Percentiles rank a stretch among this genome's conserved stretches.
Evolutionary conservation across 2,113 vertebrate species (phyloP).

Genomic region (Gavia stellata): DNA sequence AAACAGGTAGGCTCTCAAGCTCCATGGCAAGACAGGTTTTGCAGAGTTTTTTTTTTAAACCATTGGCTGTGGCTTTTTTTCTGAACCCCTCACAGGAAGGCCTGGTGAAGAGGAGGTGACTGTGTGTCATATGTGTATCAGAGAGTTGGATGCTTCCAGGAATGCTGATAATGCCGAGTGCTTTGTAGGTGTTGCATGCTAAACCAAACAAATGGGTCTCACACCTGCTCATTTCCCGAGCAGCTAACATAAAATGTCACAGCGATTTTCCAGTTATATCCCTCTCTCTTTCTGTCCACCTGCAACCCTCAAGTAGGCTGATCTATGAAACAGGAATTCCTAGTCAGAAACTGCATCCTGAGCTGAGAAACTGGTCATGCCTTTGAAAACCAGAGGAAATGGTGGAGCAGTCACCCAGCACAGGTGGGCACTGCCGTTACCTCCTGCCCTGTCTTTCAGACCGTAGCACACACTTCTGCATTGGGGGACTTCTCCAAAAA

Average conservation of each 20-base stretch:
- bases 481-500: background rate
- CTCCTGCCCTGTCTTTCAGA: background rate
- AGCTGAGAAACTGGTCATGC: background rate
- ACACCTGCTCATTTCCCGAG: background rate
- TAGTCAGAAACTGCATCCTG: background rate
- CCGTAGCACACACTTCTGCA: background rate
- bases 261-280: background rate
- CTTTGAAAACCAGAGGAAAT: background rate
- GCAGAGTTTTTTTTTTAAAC: background rate
- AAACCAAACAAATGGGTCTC: background rate
- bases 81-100: background rate
- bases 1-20: background rate
- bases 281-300: background rate
- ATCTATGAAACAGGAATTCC: background rate
- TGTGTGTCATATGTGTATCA: background rate
- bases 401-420: background rate
- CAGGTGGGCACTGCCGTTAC: rapidly evolving
- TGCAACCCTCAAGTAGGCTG: background rate
- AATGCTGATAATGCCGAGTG: background rate
- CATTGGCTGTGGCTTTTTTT: background rate
- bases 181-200: background rate
- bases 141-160: background rate
- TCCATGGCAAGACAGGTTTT: background rate
- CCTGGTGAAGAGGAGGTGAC: background rate
- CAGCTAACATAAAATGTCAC: background rate